These are phyloP conservation scores for Rhynchopsitta pachyrhyncha DNA, from an alignment of 2,113 vertebrate species.

Conservation along the genomic window DNA sequence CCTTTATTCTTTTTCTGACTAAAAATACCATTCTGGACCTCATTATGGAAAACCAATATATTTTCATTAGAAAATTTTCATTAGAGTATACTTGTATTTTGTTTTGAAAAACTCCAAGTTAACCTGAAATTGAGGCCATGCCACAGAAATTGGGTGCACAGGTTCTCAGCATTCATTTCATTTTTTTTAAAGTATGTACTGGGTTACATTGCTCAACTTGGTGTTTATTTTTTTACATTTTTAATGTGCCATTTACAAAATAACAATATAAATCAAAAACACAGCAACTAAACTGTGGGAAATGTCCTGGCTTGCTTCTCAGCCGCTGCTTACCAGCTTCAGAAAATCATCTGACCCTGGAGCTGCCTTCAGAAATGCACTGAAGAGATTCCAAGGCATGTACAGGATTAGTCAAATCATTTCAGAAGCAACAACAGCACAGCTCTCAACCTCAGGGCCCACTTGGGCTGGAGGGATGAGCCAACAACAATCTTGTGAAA, in stretches of 20 bases:
- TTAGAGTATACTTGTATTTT: not conserved
- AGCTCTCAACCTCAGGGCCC: not conserved
- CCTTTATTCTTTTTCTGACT: not conserved
- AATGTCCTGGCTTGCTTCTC: constrained; percentile 20
- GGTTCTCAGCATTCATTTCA: not conserved
- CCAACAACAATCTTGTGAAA: not conserved
- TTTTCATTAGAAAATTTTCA: not conserved
- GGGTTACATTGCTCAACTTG: not conserved
- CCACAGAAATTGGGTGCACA: not conserved
- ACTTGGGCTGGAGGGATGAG: not conserved
- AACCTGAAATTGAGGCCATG: not conserved
- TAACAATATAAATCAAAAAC: constrained; percentile 37
- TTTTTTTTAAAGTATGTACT: not conserved
- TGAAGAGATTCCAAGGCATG: constrained; percentile 37
- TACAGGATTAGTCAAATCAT: not conserved
- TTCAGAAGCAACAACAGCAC: constrained; percentile 10
- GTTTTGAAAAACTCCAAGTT: not conserved
- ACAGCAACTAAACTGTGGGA: constrained; percentile 40
- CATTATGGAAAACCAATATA: not conserved
- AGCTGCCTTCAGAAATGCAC: constrained; percentile 34
- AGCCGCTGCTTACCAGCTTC: constrained; percentile 11
- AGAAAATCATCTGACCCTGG: constrained; percentile 23
- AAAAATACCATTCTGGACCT: constrained; percentile 30
- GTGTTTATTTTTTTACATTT: constrained; percentile 22
- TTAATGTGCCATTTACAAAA: constrained; percentile 27